These are phyloP conservation scores for Luidia sarsii DNA, from an alignment of 53 echinoderm and acorn worm species.

Conservation along the genomic window DNA sequence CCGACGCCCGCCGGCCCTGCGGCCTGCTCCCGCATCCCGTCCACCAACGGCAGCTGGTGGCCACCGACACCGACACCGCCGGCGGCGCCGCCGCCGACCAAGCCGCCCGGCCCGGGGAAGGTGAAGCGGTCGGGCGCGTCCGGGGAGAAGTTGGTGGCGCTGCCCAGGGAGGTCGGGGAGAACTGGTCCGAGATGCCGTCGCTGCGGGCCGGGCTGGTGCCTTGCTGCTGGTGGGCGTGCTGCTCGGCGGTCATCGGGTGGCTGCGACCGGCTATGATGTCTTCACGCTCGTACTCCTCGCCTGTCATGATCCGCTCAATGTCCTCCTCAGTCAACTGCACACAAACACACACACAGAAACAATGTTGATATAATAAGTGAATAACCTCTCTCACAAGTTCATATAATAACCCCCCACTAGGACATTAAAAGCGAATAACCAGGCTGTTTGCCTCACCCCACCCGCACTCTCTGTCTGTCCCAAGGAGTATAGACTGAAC, in stretches of 20 bases:
- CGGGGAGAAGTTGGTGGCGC: constrained; percentile 49
- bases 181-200: constrained; percentile 96
- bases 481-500: too few species aligned
- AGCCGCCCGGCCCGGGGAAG: constrained; percentile 53
- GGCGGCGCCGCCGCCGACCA: not conserved
- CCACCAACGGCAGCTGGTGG: too few species aligned
- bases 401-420: too few species aligned
- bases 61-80: too few species aligned
- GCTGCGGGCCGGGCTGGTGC: constrained; percentile 91
- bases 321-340: constrained; percentile 82
- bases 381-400: too few species aligned
- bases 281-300: constrained; percentile 87
- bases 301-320: constrained; percentile 99
- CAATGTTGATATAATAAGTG: not conserved
- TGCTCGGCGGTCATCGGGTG: too few species aligned
- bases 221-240: too few species aligned
- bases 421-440: too few species aligned
- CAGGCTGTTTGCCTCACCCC: too few species aligned
- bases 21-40: not conserved
- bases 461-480: too few species aligned
- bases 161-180: constrained; percentile 86
- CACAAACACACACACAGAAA: not conserved
- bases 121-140: constrained; percentile 72
- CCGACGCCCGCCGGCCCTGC: too few species aligned
- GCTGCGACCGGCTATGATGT: constrained; percentile 26